Conservation (phyloP, 2,888 invertebrate genomes). For the Sclerodermus sp. region DNA sequence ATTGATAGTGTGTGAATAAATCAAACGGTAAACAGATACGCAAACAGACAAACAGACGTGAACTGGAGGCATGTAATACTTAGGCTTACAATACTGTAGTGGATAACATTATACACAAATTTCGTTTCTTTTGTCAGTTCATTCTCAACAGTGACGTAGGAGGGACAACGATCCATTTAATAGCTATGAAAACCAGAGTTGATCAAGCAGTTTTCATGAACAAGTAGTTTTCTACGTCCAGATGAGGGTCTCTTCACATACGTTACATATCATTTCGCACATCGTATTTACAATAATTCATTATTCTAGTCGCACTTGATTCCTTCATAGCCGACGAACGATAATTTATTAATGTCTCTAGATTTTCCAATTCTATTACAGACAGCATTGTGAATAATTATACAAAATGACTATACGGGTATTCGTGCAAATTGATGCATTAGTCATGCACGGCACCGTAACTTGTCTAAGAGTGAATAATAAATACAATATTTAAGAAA, state of each 20-base stretch:
- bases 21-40: conserved; percentile 33
- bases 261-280: conserved; percentile 18
- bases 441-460: neutral
- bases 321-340: conserved; percentile 19
- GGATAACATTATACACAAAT: conserved; percentile 42
- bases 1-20: too few species aligned
- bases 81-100: conserved; percentile 50
- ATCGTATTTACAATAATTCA: conserved; percentile 44
- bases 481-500: conserved; percentile 22
- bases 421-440: conserved; percentile 1
- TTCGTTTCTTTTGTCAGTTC: conserved; percentile 19
- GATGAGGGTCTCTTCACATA: neutral
- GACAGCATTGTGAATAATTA: too few species aligned
- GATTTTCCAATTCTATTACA: too few species aligned
- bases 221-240: conserved; percentile 25
- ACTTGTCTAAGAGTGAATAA: conserved; percentile 1
- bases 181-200: conserved; percentile 30
- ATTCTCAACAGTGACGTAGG: conserved; percentile 18
- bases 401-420: too few species aligned
- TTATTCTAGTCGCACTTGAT: conserved; percentile 33
- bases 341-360: too few species aligned
- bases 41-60: conserved; percentile 37
- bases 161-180: conserved; percentile 16
- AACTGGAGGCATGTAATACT: conserved; percentile 42
- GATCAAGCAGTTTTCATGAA: conserved; percentile 32